Conservation (phyloP, 2,797 vertebrate species). For the Myotis vivesi region DNA sequence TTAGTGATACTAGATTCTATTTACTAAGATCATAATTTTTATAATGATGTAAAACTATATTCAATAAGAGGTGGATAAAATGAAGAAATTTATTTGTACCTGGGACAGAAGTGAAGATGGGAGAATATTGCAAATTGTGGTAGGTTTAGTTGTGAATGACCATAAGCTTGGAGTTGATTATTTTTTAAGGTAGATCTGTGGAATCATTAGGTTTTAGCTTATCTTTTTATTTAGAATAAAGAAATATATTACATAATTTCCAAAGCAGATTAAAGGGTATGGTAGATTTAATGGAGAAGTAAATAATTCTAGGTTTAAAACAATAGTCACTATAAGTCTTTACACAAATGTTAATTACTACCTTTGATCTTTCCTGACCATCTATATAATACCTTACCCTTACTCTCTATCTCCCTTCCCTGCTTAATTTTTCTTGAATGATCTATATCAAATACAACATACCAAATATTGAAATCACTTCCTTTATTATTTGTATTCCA, state of each 20-base stretch:
- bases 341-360: neutral
- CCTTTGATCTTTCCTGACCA: slow-evolving; percentile 8
- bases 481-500: neutral
- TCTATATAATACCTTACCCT: neutral
- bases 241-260: neutral
- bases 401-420: neutral
- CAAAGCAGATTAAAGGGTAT: neutral
- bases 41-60: too few species aligned
- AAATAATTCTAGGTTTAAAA: slow-evolving; percentile 7
- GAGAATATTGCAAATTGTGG: neutral
- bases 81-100: too few species aligned
- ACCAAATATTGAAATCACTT: neutral
- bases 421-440: slow-evolving; percentile 15
- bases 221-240: slow-evolving; percentile 21
- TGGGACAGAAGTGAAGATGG: too few species aligned
- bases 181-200: too few species aligned
- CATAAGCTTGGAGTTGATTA: too few species aligned
- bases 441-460: slow-evolving; percentile 26
- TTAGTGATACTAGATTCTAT: too few species aligned
- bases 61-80: too few species aligned
- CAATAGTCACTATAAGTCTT: neutral
- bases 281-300: slow-evolving; percentile 3
- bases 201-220: too few species aligned
- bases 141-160: neutral
- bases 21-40: too few species aligned